Conservation (phyloP, 2,888 invertebrate genomes). For the Nomada hirtipes region DNA sequence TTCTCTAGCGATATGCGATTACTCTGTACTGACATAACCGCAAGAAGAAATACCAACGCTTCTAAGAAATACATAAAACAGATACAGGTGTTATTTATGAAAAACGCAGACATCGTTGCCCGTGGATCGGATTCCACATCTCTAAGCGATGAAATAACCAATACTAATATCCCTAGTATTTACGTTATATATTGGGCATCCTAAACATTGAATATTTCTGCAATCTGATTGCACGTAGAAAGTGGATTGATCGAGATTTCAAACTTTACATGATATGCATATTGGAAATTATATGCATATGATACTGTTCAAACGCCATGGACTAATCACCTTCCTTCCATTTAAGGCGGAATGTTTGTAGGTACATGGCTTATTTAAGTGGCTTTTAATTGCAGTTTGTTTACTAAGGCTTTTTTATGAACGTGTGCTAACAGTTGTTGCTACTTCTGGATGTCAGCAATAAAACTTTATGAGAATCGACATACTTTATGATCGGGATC, state of each 20-base stretch:
- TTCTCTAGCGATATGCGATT: not conserved
- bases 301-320: not conserved
- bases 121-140: conserved; percentile 10
- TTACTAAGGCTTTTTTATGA: not conserved
- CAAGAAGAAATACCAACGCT: conserved; percentile 5
- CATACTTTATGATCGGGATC: not conserved
- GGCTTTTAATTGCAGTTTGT: not conserved
- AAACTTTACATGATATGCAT: not conserved
- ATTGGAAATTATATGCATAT: not conserved
- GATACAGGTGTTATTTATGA: conserved; percentile 4
- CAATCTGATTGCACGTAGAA: not conserved
- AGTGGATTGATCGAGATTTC: conserved; percentile 6
- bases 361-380: not conserved
- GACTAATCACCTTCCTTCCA: not conserved
- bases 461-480: not conserved
- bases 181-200: not conserved
- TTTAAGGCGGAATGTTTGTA: not conserved
- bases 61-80: not conserved
- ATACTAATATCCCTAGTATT: not conserved
- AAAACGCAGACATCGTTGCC: conserved; percentile 19
- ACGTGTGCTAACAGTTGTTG: not conserved
- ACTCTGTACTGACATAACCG: not conserved
- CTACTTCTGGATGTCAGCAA: not conserved
- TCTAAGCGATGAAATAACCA: not conserved
- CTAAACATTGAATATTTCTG: not conserved